Percentiles rank a stretch among this genome's conserved stretches.
These are phyloP conservation scores for Aphis gossypii DNA, from an alignment of 1,140 invertebrate species.

Conservation along the genomic window DNA sequence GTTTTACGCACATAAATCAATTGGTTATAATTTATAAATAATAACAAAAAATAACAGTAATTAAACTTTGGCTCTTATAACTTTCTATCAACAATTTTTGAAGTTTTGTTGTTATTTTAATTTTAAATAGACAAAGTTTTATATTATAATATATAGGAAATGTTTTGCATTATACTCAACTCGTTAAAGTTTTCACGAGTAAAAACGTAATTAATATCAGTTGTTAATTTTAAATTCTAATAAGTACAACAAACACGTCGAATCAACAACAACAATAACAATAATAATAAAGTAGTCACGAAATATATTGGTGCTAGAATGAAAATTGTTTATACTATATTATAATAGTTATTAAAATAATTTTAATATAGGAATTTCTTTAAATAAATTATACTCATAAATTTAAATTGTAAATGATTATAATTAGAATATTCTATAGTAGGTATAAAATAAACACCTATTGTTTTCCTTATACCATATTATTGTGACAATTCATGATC, in stretches of 20 bases:
- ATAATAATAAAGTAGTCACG: background rate
- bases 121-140: background rate
- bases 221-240: background rate
- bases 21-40: background rate
- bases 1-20: background rate
- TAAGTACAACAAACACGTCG: background rate
- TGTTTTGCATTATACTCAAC: background rate
- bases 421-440: background rate
- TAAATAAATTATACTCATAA: background rate
- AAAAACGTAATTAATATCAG: background rate
- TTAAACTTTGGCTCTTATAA: background rate
- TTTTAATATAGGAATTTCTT: background rate
- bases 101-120: slow-evolving; percentile 19
- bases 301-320: background rate
- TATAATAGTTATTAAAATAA: too few relatives aligned
- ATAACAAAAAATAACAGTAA: background rate
- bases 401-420: background rate
- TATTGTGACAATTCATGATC: background rate
- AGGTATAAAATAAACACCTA: background rate
- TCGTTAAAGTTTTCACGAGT: background rate
- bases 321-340: background rate
- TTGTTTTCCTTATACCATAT: background rate
- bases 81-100: background rate
- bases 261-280: background rate
- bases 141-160: background rate